phyloP scores from a whole-genome alignment of 2,888 invertebrate species.

The Seira sanloemensis region DNA sequence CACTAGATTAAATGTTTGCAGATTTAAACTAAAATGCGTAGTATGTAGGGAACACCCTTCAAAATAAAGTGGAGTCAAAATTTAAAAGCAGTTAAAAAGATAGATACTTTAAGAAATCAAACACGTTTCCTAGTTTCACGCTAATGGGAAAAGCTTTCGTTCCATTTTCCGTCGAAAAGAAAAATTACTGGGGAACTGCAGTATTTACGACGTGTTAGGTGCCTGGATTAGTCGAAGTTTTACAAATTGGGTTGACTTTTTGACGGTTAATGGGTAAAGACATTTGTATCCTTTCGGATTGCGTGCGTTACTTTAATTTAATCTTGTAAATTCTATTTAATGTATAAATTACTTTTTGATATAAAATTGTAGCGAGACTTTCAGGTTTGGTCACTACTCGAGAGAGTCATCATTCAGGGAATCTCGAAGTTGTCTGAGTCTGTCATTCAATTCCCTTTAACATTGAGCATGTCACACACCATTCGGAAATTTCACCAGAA shows the following conservation, averaged over 20 bases:
- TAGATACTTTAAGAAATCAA: not conserved
- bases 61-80: not conserved
- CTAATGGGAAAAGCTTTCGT: not conserved
- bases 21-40: not conserved
- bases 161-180: no score
- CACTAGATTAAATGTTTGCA: not conserved
- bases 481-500: no score
- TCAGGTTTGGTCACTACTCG: not conserved
- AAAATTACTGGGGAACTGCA: not conserved
- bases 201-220: not conserved
- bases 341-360: conserved; percentile 7
- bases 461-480: no score
- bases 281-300: not conserved
- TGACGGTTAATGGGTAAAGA: conserved; percentile 1
- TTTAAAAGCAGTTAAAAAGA: not conserved
- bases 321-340: not conserved
- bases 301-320: conserved; percentile 24
- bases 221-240: not conserved
- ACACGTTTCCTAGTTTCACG: not conserved
- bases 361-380: not conserved
- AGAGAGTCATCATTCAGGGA: not conserved
- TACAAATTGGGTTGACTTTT: not conserved
- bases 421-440: not conserved
- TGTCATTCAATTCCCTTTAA: not conserved
- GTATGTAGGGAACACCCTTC: not conserved